These are phyloP conservation scores for Lysandra bellargus DNA, from an alignment of 2,888 invertebrate genomes.

Conservation along the genomic window DNA sequence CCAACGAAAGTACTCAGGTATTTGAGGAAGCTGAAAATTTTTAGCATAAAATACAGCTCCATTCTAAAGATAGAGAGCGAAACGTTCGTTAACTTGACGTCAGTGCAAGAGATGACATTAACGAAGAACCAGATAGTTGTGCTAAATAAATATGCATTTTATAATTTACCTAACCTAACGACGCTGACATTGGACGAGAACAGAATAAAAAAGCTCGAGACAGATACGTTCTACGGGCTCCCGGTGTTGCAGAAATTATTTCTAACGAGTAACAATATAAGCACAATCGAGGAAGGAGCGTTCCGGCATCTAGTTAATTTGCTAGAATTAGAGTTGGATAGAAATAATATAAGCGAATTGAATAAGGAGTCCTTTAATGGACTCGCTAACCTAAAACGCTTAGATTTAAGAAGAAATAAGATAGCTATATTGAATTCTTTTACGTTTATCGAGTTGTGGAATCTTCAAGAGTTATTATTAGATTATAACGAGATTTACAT, in stretches of 20 bases:
- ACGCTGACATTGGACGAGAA: conserved; percentile 88
- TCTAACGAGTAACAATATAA: conserved; percentile 92
- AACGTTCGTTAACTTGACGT: conserved; percentile 87
- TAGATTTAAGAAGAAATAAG: conserved; percentile 88
- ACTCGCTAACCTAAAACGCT: conserved; percentile 84
- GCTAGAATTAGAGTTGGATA: conserved; percentile 89
- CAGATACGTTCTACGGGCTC: conserved; percentile 87
- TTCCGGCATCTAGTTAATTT: conserved; percentile 87
- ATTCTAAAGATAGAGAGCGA: conserved; percentile 85
- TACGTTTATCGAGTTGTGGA: conserved; percentile 89
- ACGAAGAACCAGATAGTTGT: conserved; percentile 85
- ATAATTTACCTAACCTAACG: conserved; percentile 85
- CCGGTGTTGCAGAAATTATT: conserved; percentile 87
- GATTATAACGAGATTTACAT: conserved; percentile 86
- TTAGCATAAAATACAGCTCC: conserved; percentile 86
- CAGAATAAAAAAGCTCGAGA: conserved; percentile 85
- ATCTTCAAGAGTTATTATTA: conserved; percentile 84
- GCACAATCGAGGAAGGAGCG: conserved; percentile 91
- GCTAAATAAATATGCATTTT: conserved; percentile 85
- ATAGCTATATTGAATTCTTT: conserved; percentile 88
- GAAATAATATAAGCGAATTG: conserved; percentile 86
- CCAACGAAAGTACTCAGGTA: conserved; percentile 86
- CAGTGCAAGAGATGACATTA: conserved; percentile 84
- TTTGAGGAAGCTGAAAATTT: conserved; percentile 82
- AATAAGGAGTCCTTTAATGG: conserved; percentile 89